These are phyloP conservation scores for Spinus olivaceus DNA, from an alignment of 2,797 vertebrate species.

Conservation along the genomic window DNA sequence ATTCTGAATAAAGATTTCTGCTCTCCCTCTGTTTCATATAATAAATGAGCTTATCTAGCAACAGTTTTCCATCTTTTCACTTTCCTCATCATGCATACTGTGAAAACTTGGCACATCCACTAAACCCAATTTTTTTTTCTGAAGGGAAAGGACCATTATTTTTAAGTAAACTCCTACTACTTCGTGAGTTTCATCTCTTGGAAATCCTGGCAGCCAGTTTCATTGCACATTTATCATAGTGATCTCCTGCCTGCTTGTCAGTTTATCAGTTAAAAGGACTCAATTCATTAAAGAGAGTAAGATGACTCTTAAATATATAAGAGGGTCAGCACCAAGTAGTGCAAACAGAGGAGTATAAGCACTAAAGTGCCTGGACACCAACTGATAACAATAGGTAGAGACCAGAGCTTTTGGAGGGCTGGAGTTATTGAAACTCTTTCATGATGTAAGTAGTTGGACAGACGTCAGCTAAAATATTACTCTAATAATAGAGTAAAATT, in stretches of 20 bases:
- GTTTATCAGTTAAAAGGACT: neutral
- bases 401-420: neutral
- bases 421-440: neutral
- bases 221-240: neutral
- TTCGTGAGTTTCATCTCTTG: neutral
- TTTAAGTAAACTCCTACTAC: neutral
- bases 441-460: neutral
- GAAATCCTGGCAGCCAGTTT: neutral
- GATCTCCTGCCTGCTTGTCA: neutral
- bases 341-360: neutral
- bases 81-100: neutral
- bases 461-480: neutral
- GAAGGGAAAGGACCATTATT: neutral
- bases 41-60: neutral
- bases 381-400: neutral
- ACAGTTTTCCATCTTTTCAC: neutral
- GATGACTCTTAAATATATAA: neutral
- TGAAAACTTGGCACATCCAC: neutral
- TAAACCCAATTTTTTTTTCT: neutral
- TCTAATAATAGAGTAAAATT: neutral
- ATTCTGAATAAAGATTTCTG: neutral
- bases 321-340: neutral
- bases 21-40: neutral
- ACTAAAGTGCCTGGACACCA: neutral
- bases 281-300: neutral